Evolutionary conservation across 2,797 vertebrate species (phyloP).

Genomic region (Chromobotia macracanthus): DNA sequence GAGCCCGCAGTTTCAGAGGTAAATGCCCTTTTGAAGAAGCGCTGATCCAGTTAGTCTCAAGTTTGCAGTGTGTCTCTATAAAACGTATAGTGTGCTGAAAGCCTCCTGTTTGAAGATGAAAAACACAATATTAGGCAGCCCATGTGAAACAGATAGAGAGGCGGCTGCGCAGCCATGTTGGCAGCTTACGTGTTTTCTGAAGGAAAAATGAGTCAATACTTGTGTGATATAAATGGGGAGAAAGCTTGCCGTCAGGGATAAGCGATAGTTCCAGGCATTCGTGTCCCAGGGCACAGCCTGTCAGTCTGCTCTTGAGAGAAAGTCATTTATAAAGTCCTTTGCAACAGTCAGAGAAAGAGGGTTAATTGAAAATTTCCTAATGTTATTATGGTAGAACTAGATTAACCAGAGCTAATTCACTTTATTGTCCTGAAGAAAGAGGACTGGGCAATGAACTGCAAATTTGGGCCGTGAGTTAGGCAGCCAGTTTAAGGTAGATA

Average conservation of each 20-base stretch:
- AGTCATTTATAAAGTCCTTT: slow-evolving; percentile 99
- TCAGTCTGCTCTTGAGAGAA: slow-evolving; percentile 90
- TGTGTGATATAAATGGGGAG: slow-evolving; percentile 87
- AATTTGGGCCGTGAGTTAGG: slow-evolving; percentile 98
- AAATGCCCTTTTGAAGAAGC: slow-evolving; percentile 99
- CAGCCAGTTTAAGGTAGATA: slow-evolving; percentile 99
- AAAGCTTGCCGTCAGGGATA: slow-evolving; percentile 93
- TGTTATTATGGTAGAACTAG: slow-evolving; percentile 99
- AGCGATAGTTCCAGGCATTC: slow-evolving; percentile 83
- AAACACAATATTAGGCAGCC: slow-evolving; percentile 7
- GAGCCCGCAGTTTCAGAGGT: slow-evolving; percentile 99
- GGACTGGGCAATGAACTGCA: slow-evolving; percentile 96
- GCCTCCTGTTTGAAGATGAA: slow-evolving; percentile 67
- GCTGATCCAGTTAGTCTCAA: slow-evolving; percentile 99
- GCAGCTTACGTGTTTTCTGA: slow-evolving; percentile 85
- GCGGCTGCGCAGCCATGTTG: slow-evolving; percentile 55
- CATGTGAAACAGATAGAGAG: slow-evolving; percentile 47
- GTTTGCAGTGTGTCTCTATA: slow-evolving; percentile 96
- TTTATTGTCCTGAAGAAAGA: slow-evolving; percentile 99
- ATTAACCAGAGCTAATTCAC: slow-evolving; percentile 99
- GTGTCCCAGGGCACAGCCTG: slow-evolving; percentile 87
- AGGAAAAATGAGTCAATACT: slow-evolving; percentile 95
- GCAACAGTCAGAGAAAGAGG: slow-evolving; percentile 98
- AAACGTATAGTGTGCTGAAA: slow-evolving; percentile 90
- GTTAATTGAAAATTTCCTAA: slow-evolving; percentile 99